A percentile compares a stretch with the other conserved stretches of the same genome.
These are phyloP conservation scores for Eulemur macaco DNA, from an alignment of 2,113 vertebrate genomes.

Conservation along the genomic window DNA sequence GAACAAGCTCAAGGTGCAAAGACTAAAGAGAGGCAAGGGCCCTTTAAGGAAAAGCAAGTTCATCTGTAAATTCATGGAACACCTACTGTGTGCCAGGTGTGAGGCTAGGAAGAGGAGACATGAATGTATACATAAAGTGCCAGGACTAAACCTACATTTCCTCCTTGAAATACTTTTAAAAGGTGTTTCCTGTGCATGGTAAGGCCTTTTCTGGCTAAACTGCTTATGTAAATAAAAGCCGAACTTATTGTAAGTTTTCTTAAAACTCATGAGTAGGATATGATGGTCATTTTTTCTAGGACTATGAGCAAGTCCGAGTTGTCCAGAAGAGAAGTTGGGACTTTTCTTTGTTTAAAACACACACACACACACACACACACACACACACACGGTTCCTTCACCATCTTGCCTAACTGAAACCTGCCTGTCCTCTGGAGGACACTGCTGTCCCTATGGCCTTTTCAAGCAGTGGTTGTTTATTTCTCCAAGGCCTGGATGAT, in stretches of 20 bases:
- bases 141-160: background rate
- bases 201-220: background rate
- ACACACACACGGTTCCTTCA: background rate
- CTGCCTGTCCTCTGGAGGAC: background rate
- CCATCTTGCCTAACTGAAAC: background rate
- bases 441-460: background rate
- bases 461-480: background rate
- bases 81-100: background rate
- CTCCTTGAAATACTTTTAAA: background rate
- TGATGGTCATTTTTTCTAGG: background rate
- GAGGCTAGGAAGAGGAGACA: background rate
- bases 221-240: background rate
- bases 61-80: background rate
- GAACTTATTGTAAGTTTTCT: background rate
- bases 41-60: constrained; percentile 15
- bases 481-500: background rate
- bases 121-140: background rate
- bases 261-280: background rate
- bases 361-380: background rate
- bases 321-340: background rate
- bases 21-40: background rate
- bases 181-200: background rate
- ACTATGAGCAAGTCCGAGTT: constrained; percentile 10
- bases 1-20: background rate
- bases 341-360: background rate